Evolutionary conservation across 2,113 vertebrate genomes (phyloP), one percentile per base, ranked within the genome.

Genomic region (Sander vitreus): DNA sequence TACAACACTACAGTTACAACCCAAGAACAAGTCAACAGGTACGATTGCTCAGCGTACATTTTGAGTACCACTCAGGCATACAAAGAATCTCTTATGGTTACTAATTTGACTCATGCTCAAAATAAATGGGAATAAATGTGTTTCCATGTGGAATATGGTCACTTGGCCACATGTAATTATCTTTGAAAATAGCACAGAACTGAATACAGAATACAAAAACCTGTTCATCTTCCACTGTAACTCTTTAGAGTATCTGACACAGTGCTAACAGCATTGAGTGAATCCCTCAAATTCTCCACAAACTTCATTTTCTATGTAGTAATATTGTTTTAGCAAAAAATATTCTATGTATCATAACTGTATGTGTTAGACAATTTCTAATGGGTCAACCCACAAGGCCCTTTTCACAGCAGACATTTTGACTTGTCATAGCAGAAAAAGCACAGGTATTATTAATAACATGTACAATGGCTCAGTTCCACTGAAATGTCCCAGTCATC

Each of bases 61-160:
- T 45, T 30, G 43, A 68, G 33, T 25, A 36, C n/a, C 48, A 60
- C 69, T 73, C 21, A 33, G 43, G 39, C 58, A 77, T 1, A 90
- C 66, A 89, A 78, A 92, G 90, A 85, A 72, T 70, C 47, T 81
- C 39, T 75, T 78, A 55, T 74, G 53, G 47, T 36, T 51, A 27
- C 57, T 83, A 84, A 83, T 89, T 78, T 12, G 19, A 87, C 75
- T 87, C 60, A 21, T 68, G 85, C 83, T 90, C 79, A 79, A 85
- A 91, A 88, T 91, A 85, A 85, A 78, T 13, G 25, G 62, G 76
- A 47, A 80, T 83, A 64, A 55, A 84, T 83, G 59, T 43, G 72
- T 73, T 89, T 91, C 83, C 85, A 71, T 3, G 13, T 4, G 53
- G 27, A 68, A 72, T 33, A 88, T 71, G 81, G 85, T 51, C 59